phyloP scores from a whole-genome alignment of 2,797 vertebrate species.

The Gephyroberyx darwinii region DNA sequence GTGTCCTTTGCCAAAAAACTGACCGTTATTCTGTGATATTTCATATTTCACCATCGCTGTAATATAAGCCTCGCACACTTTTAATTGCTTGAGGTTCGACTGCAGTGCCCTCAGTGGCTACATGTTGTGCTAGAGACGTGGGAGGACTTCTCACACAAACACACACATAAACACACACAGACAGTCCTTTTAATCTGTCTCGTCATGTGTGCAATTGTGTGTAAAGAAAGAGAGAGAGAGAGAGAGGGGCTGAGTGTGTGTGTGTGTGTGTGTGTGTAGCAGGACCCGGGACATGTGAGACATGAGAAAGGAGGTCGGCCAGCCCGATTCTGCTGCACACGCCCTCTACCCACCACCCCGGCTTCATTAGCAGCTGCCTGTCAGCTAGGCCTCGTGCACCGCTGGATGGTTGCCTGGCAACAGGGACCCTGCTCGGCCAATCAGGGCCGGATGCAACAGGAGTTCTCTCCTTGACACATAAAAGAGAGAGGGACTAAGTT shows the following conservation, averaged over 20 bases:
- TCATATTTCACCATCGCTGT: no score
- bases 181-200: neutral
- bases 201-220: slow-evolving; percentile 4
- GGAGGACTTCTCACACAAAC: slow-evolving; percentile 31
- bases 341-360: slow-evolving; percentile 43
- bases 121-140: neutral
- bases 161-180: slow-evolving; percentile 15
- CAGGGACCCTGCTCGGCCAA: slow-evolving; percentile 78
- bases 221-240: neutral
- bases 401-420: slow-evolving; percentile 84
- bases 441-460: slow-evolving; percentile 75
- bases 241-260: slow-evolving; percentile 6
- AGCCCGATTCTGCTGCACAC: slow-evolving; percentile 39
- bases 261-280: slow-evolving; percentile 6
- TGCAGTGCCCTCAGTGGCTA: neutral
- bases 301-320: slow-evolving; percentile 53
- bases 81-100: no score
- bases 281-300: slow-evolving; percentile 54
- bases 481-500: slow-evolving; percentile 61
- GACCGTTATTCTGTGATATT: no score
- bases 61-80: no score
- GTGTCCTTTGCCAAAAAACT: neutral
- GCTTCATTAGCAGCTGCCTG: slow-evolving; percentile 80
- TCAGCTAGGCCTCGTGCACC: slow-evolving; percentile 69
- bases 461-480: slow-evolving; percentile 69